Base-by-base conservation (phyloP, 2,888 invertebrate species). In the Euzophera pinguis region DNA sequence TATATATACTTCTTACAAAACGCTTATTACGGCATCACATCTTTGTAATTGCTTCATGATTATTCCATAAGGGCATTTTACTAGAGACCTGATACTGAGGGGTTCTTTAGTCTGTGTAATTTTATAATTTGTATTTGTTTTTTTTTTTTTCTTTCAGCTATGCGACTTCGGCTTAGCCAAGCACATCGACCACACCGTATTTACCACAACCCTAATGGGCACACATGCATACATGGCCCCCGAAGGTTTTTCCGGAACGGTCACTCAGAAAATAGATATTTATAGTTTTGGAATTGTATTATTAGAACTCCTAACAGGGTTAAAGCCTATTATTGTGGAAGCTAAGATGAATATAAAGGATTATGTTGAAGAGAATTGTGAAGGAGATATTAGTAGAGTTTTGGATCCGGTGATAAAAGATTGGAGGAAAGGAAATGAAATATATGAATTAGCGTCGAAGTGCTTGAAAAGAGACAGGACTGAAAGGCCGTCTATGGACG, bases 221-320 rank as follows among this genome's bases (percentile, higher is more conserved):
- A 95, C 95, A 9, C 89, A 90, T 4, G 94, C 94, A 0, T 96
- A 96, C 75, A 94, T 95, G 93, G 92, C 95, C n/a, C 94, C 93
- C 0, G 95, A 96, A 82, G 93, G 93, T 27, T 92, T 92, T 62
- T 91, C 91, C 35, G 94, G 93, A 7, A 93, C 93, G 54, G 88
- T 94, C 45, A 94, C 95, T n/a, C 91, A 93, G 14, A 94, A 95
- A 83, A 91, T 93, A 61, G 96, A 96, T 72, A 92, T 94, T 1
- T 96, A 93, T 74, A 95, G 95, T 71, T 95, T 92, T 85, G 96
- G 96, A 1, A 93, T 96, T 57, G 95, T 95, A 0, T 70, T 95
- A 13, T 75, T 95, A 39, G 95, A 96, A 78, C 71, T 95, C 13
- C 74, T 95, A 38, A 95, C 95, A 29, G 94, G 95, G 3, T 79